Conservation (phyloP, 2,797 vertebrate species). For the Miichthys miiuy region DNA sequence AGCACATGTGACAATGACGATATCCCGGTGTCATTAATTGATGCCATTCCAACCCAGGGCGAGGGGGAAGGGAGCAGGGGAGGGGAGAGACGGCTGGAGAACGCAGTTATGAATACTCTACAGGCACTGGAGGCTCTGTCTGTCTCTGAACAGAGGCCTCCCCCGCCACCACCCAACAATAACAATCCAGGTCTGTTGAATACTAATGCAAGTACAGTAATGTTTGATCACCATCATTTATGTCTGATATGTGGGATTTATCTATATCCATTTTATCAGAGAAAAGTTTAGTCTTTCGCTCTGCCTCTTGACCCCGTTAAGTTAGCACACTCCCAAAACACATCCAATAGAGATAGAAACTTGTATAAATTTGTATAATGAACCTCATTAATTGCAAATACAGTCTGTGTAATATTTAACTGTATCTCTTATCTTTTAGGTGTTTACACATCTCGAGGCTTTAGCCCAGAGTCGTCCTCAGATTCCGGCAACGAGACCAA, state of each 20-base stretch:
- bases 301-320: not conserved
- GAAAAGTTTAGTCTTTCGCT: not conserved
- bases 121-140: slow-evolving; percentile 94
- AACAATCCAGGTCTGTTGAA: slow-evolving; percentile 91
- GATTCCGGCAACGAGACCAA: slow-evolving; percentile 99
- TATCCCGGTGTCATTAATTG: slow-evolving; percentile 96
- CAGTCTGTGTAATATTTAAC: slow-evolving; percentile 60
- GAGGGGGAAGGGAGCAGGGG: slow-evolving; percentile 73
- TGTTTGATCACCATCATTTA: slow-evolving; percentile 8
- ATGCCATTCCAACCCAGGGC: slow-evolving; percentile 89
- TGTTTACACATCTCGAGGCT: slow-evolving; percentile 94
- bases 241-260: not conserved
- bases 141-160: slow-evolving; percentile 89
- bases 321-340: slow-evolving; percentile 6
- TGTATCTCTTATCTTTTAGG: slow-evolving; percentile 89
- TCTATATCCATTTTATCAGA: not conserved
- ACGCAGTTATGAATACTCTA: slow-evolving; percentile 89
- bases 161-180: slow-evolving; percentile 87
- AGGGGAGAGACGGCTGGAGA: slow-evolving; percentile 87
- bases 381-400: not conserved
- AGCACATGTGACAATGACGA: slow-evolving; percentile 83
- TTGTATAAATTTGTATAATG: not conserved
- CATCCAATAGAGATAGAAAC: not conserved
- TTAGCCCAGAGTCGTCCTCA: slow-evolving; percentile 97
- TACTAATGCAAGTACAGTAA: slow-evolving; percentile 3